Evolutionary conservation across 2,113 vertebrate genomes (phyloP), one percentile per base, ranked within the genome.

Genomic region (Dasyurus viverrinus): DNA sequence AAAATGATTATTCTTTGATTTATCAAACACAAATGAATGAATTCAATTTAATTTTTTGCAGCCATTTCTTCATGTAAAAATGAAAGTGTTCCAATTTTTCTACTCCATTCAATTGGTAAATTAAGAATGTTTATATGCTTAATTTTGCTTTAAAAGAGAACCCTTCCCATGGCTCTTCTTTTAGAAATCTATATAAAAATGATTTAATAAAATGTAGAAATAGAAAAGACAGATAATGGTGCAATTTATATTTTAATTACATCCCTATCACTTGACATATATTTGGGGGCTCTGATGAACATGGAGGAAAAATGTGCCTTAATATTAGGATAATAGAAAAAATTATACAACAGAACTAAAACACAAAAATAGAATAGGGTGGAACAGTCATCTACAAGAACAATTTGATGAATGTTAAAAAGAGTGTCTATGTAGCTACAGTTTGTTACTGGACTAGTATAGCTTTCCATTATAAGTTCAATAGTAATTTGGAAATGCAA

Each of bases 401-500:
- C 89, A 36, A 57, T 91, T 25, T 84, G 55, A 90, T 94, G 42
- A 46, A 14, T 4, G 25, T 30, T 89, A 9, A 68, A 19, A 91
- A 89, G 92, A 55, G 11, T 92, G n/a, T 23, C 16, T 42, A 84
- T 23, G 14, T n/a, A 7, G 60, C 91, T 93, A 16, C 3, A 89
- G 0, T 92, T 52, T 95, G 91, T 92, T 89, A 25, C 0, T 60
- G 5, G 16, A 91, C 19, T 90, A 2, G 19, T 11, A 53, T 94
- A 92, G 16, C 11, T 68, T 91, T 68, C 25, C 23, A 50, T 23
- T 48, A 10, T 89, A 57, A 24, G 89, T n/a, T 90, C 25, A 89
- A 84, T 14, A 90, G 25, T 42, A 76, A 54, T 93, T 96, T 93
- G 94, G 60, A 93, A 89, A 93, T 36, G 6, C 42, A 94, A 30